Percentiles rank a stretch among this genome's conserved stretches.
phyloP scores from a whole-genome alignment of 2,888 invertebrate genomes.

The Gastrophysa polygoni region DNA sequence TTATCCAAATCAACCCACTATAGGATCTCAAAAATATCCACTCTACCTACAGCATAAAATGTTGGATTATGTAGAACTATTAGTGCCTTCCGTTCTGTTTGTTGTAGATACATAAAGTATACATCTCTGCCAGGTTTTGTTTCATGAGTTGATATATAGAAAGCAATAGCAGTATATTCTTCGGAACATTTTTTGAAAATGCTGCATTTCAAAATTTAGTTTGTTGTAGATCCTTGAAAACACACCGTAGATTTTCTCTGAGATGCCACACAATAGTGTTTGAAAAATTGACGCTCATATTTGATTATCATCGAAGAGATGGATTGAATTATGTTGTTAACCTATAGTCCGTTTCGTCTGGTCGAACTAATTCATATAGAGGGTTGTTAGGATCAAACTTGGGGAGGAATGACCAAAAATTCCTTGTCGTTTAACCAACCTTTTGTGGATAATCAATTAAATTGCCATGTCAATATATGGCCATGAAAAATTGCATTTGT shows the following conservation, averaged over 20 bases:
- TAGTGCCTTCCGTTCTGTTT: not conserved
- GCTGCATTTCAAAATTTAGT: constrained; percentile 35
- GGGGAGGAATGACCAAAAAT: too few relatives aligned
- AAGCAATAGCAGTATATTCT: constrained; percentile 39
- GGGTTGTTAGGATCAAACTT: too few relatives aligned
- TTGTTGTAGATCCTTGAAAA: constrained; percentile 44
- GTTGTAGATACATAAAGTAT: not conserved
- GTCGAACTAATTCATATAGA: too few relatives aligned
- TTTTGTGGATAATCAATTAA: too few relatives aligned
- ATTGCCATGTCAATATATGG: too few relatives aligned
- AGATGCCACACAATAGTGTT: constrained; percentile 31
- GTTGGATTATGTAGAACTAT: not conserved
- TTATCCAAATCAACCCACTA: not conserved
- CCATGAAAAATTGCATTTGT: too few relatives aligned
- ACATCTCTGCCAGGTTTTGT: constrained; percentile 5
- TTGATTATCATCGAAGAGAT: not conserved
- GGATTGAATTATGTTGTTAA: too few relatives aligned
- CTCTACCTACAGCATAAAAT: not conserved
- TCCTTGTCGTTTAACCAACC: too few relatives aligned
- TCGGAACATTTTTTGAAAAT: constrained; percentile 22
- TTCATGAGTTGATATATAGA: constrained; percentile 10
- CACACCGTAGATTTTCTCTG: constrained; percentile 46
- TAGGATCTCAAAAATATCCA: not conserved
- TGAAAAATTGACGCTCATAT: constrained; percentile 22
- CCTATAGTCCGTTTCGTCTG: too few relatives aligned